Conservation (phyloP, 2,113 vertebrate species). For the Neotoma lepida region DNA sequence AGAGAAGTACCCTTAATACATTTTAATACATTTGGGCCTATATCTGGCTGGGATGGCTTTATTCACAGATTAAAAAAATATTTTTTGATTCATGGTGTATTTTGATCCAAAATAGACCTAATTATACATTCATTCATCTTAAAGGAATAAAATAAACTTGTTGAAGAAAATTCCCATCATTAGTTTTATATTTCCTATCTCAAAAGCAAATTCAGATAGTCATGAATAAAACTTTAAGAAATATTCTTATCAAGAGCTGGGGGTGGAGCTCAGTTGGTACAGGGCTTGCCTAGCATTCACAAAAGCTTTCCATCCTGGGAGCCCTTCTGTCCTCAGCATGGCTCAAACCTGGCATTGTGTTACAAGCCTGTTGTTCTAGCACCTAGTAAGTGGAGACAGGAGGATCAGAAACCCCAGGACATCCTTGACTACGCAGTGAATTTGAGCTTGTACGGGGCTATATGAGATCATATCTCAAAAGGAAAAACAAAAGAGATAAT, state of each 20-base stretch:
- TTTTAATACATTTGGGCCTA: constrained; percentile 32
- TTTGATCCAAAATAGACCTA: constrained; percentile 22
- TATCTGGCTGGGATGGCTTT: constrained; percentile 32
- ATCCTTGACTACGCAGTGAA: not conserved
- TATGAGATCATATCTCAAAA: not conserved
- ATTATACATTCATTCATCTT: constrained; percentile 1
- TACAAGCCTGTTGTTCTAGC: not conserved
- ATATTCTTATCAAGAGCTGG: not conserved
- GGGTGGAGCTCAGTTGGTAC: not conserved
- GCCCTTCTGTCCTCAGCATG: not conserved
- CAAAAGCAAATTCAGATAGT: not conserved
- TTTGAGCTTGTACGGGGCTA: not conserved
- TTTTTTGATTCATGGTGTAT: constrained; percentile 61
- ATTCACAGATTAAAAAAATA: constrained; percentile 34
- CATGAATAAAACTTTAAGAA: not conserved
- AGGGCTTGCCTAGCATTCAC: too few relatives aligned
- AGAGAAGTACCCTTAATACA: constrained; percentile 22
- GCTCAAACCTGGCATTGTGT: not conserved
- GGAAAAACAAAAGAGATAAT: not conserved
- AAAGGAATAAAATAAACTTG: not conserved
- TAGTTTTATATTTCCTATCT: not conserved
- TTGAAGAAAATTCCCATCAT: not conserved
- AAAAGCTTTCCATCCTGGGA: too few relatives aligned
- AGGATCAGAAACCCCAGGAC: not conserved
- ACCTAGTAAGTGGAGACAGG: not conserved